Evolutionary conservation across 2,797 vertebrate genomes (phyloP).

Genomic region (Sebastes aleutianus): DNA sequence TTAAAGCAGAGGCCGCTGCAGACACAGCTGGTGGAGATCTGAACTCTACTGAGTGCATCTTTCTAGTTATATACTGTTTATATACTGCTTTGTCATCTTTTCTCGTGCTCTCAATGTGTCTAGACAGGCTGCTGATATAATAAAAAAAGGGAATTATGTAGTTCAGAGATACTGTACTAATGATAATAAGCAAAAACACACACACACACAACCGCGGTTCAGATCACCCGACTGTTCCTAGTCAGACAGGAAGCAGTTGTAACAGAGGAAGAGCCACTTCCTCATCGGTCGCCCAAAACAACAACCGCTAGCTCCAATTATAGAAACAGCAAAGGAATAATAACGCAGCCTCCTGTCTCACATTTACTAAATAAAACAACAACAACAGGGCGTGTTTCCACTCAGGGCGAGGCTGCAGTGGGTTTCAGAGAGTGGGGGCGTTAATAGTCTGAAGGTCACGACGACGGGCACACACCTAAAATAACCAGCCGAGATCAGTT

Average conservation of each 20-base stretch:
- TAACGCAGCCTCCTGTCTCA: slow-evolving; percentile 29
- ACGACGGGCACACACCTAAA: background rate
- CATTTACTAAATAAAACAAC: background rate
- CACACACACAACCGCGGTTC: slow-evolving; percentile 3
- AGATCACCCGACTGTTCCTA: slow-evolving; percentile 57
- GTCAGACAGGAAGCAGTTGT: slow-evolving; percentile 76
- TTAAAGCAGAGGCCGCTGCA: too few species aligned
- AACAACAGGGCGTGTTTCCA: slow-evolving; percentile 48
- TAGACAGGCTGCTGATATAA: background rate
- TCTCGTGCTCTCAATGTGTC: background rate
- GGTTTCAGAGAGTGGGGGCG: slow-evolving; percentile 6
- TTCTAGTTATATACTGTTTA: too few species aligned
- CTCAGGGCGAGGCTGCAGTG: background rate
- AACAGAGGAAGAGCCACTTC: slow-evolving; percentile 82
- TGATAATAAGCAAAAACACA: background rate
- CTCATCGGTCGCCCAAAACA: slow-evolving; percentile 71
- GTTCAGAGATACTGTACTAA: background rate
- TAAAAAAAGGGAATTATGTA: background rate
- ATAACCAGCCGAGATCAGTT: background rate
- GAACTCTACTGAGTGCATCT: too few species aligned
- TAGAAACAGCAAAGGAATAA: slow-evolving; percentile 57
- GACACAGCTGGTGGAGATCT: too few species aligned
- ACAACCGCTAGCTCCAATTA: slow-evolving; percentile 64
- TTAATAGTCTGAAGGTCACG: background rate
- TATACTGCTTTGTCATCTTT: background rate